Conservation (phyloP, 2,797 vertebrate genomes). For the Sarcoramphus papa region DNA sequence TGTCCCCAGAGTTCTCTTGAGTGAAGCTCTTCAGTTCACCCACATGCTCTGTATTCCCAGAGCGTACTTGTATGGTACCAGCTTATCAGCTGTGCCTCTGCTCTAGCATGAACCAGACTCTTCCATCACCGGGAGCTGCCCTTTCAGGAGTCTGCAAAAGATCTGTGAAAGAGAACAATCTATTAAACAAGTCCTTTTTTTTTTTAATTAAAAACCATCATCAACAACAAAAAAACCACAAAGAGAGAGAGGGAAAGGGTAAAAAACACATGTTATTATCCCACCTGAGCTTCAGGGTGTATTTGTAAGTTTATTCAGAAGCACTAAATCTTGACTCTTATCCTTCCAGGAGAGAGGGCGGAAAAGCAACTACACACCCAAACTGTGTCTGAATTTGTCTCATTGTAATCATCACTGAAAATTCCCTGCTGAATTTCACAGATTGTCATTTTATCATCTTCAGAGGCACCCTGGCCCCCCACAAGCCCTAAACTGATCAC, state of each 20-base stretch:
- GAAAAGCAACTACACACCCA: neutral
- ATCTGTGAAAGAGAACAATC: neutral
- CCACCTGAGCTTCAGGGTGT: neutral
- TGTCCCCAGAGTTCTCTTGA: neutral
- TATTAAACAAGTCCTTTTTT: neutral
- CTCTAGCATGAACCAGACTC: neutral
- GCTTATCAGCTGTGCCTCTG: neutral
- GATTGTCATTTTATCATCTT: neutral
- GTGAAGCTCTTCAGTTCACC: neutral
- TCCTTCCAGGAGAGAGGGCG: neutral
- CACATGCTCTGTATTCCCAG: neutral
- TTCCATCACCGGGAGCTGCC: rapidly evolving
- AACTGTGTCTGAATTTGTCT: neutral
- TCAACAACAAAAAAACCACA: too few species aligned
- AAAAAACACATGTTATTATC: neutral
- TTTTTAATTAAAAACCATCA: neutral
- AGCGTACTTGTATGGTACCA: neutral
- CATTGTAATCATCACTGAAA: neutral
- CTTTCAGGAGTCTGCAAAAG: neutral
- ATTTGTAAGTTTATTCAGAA: neutral
- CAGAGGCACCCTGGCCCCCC: neutral
- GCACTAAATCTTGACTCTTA: neutral
- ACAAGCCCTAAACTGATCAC: neutral
- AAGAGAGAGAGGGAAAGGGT: neutral
- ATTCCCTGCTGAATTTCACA: neutral